Evolutionary conservation across 2,888 invertebrate genomes (phyloP), one percentile per base, ranked within the genome.

Genomic region (Drosophila pseudotalamancana): DNA sequence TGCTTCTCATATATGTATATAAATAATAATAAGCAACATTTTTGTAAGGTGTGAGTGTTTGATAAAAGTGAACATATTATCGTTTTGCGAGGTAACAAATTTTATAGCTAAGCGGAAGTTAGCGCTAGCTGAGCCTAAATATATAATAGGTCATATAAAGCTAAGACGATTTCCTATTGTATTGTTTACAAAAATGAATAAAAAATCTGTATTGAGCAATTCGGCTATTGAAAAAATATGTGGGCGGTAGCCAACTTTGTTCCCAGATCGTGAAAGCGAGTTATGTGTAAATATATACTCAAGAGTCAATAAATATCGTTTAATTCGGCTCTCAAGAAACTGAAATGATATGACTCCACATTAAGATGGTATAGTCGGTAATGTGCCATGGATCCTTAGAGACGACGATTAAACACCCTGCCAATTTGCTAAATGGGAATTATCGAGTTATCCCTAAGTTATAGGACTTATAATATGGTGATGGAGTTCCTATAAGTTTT

Each of bases 21-120:
- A 56, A 51, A 61, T 53, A 60, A 76, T 73, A 70, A 77, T 70
- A 75, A 57, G 53, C 46, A 53, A 67, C 54, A 50, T 56, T 49
- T 49, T 34, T 49, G 39, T 57, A n/a, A 31, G 50, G 53, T 27
- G 27, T 9, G 37, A 39, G 34, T 42, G 39, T 32, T 31, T 55
- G 53, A 65, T 62, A 72, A 70, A 72, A 68, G 48, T 55, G 62
- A 67, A 48, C 50, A 72, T 50, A 55, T 50, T 59, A 54, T 49
- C 49, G 31, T 34, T 68, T 40, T 54, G 48, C 14, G 56, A 63
- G 67, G 67, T 63, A 61, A 50, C 21, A 59, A 51, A 25, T 56
- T 59, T 40, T 43, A 67, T 66, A 27, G 60, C 43, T 25, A 31
- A 62, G 48, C 54, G 64, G 50, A 72, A 66, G 50, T 51, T 11